phyloP scores from a whole-genome alignment of 2,797 vertebrate species.

The Chromis chromis region DNA sequence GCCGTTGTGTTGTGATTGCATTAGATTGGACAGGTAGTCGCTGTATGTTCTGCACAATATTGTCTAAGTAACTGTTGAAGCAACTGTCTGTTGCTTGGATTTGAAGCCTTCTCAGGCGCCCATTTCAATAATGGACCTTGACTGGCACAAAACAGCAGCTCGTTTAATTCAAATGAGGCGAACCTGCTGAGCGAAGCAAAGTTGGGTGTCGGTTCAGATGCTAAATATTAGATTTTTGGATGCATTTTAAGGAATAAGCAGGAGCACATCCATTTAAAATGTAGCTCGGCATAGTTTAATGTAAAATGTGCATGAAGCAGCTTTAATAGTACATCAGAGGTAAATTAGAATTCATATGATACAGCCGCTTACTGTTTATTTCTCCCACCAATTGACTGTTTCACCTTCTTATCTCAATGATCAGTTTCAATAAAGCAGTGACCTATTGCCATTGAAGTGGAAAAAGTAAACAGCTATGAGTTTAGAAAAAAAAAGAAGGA shows the following conservation, averaged over 20 bases:
- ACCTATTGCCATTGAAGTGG: conserved; percentile 26
- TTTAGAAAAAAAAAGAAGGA: background rate
- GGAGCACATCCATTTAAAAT: no score
- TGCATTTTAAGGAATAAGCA: conserved; percentile 6
- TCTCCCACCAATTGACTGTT: conserved; percentile 13
- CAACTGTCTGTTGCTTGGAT: no score
- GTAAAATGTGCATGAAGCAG: background rate
- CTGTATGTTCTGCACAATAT: no score
- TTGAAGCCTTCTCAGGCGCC: no score
- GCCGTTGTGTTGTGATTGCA: no score
- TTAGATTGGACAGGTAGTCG: no score
- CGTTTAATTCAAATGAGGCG: conserved; percentile 44
- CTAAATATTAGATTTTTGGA: background rate
- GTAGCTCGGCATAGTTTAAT: background rate
- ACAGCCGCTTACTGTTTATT: conserved; percentile 14
- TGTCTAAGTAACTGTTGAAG: no score
- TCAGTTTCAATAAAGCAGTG: conserved; percentile 42
- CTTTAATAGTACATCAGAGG: background rate
- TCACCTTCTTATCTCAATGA: conserved; percentile 23
- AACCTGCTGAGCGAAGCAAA: conserved; percentile 39
- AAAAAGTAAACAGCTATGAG: conserved; percentile 12
- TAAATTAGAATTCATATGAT: conserved; percentile 19
- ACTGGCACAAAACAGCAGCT: conserved; percentile 40
- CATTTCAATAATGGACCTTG: conserved; percentile 30
- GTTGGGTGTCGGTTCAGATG: conserved; percentile 25